phyloP scores from a whole-genome alignment of 2,113 vertebrate genomes.

The Sander lucioperca region DNA sequence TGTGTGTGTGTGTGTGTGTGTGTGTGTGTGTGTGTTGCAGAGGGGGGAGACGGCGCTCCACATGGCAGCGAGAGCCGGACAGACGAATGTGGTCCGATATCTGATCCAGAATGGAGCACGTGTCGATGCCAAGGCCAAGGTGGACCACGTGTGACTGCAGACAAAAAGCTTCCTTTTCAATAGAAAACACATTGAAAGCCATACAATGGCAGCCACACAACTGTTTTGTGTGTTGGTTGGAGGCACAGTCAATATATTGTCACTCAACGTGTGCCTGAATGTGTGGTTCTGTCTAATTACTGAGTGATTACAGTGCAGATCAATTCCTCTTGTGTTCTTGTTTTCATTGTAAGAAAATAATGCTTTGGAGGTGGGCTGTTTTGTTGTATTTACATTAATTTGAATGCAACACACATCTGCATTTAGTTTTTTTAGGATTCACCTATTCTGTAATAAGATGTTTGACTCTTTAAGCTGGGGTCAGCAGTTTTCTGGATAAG shows the following conservation, averaged over 20 bases:
- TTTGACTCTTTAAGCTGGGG: no score
- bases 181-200: not conserved
- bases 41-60: slow-evolving; percentile 97
- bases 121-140: slow-evolving; percentile 97
- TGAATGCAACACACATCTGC: not conserved
- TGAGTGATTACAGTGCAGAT: not conserved
- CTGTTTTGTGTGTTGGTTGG: no score
- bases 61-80: slow-evolving; percentile 97
- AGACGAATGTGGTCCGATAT: slow-evolving; percentile 93
- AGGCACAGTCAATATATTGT: not conserved
- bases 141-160: slow-evolving; percentile 65
- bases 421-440: not conserved
- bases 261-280: not conserved
- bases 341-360: not conserved
- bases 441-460: not conserved
- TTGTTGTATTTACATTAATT: not conserved
- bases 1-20: slow-evolving; percentile 22
- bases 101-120: slow-evolving; percentile 94
- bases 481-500: no score
- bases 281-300: not conserved
- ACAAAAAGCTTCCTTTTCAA: not conserved
- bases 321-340: not conserved
- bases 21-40: slow-evolving; percentile 78
- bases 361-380: no score
- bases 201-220: not conserved